These are phyloP conservation scores for Neocrepidodera transversa DNA, from an alignment of 2,888 invertebrate genomes.

Conservation along the genomic window DNA sequence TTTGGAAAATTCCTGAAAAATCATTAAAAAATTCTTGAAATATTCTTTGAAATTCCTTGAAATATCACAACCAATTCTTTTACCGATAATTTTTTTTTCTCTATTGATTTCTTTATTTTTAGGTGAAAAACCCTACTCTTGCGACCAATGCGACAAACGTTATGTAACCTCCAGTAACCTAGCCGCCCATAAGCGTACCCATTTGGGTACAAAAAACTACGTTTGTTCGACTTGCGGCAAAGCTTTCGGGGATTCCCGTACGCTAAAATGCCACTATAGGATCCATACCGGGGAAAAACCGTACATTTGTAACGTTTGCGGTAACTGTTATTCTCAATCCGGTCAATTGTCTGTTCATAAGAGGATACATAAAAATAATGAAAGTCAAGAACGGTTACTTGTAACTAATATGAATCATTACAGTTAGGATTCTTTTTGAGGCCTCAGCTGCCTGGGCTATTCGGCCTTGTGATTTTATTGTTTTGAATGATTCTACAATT, in stretches of 20 bases:
- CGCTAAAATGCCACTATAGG: conserved; percentile 54
- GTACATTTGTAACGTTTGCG: conserved; percentile 54
- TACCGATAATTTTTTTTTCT: too few species aligned
- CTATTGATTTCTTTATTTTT: conserved; percentile 28
- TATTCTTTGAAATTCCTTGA: too few species aligned
- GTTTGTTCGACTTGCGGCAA: conserved; percentile 54
- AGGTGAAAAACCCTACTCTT: conserved; percentile 56
- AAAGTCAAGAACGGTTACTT: not conserved
- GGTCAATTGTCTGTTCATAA: conserved; percentile 56
- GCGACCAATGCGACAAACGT: conserved; percentile 54
- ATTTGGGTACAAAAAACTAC: conserved; percentile 53
- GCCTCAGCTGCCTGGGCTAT: too few species aligned
- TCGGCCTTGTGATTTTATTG: too few species aligned
- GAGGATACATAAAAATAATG: conserved; percentile 46
- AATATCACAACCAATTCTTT: too few species aligned
- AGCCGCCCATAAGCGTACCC: conserved; percentile 55
- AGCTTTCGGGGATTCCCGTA: conserved; percentile 55
- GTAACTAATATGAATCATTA: not conserved
- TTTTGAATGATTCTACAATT: too few species aligned
- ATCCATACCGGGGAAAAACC: conserved; percentile 58
- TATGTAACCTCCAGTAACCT: conserved; percentile 58
- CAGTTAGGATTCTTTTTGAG: not conserved
- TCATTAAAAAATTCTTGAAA: too few species aligned
- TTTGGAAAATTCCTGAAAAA: too few species aligned
- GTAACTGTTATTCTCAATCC: conserved; percentile 54